phyloP scores from a whole-genome alignment of 2,113 vertebrate species.

The Sardina pilchardus region DNA sequence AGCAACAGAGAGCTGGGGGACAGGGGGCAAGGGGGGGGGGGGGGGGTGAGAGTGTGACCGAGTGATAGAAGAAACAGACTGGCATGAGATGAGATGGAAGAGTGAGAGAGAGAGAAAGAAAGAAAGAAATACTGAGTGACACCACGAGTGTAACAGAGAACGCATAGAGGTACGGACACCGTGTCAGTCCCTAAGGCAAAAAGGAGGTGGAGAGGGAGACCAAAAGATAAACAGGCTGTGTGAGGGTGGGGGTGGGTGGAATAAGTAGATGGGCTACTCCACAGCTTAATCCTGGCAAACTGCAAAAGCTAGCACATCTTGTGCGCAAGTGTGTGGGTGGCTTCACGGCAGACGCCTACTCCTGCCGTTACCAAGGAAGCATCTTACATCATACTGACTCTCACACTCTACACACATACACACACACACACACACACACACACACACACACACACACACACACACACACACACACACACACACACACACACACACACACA shows the following conservation, averaged over 20 bases:
- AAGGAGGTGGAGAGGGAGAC: background rate
- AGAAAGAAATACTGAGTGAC: background rate
- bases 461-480: constrained; percentile 19
- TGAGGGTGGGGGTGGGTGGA: background rate
- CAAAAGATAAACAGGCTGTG: background rate
- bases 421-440: constrained; percentile 27
- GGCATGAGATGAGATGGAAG: constrained; percentile 12
- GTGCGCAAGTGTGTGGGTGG: constrained; percentile 48
- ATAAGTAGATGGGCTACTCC: background rate
- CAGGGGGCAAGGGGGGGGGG: constrained; percentile 38
- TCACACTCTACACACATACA: constrained; percentile 28
- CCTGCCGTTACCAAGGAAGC: constrained; percentile 61
- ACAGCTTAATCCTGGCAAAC: background rate
- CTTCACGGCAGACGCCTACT: constrained; percentile 56
- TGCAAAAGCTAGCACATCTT: background rate
- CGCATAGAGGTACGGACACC: background rate
- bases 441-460: constrained; percentile 32
- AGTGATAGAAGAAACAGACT: constrained; percentile 31
- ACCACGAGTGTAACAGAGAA: background rate
- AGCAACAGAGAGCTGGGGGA: constrained; percentile 29
- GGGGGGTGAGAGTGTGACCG: constrained; percentile 24
- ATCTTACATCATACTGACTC: constrained; percentile 52
- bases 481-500: constrained; percentile 29
- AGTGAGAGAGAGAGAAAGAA: constrained; percentile 13
- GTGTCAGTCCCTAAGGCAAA: background rate